Evolutionary conservation across 2,888 invertebrate species (phyloP).

Genomic region (Ecliptopera silaceata): DNA sequence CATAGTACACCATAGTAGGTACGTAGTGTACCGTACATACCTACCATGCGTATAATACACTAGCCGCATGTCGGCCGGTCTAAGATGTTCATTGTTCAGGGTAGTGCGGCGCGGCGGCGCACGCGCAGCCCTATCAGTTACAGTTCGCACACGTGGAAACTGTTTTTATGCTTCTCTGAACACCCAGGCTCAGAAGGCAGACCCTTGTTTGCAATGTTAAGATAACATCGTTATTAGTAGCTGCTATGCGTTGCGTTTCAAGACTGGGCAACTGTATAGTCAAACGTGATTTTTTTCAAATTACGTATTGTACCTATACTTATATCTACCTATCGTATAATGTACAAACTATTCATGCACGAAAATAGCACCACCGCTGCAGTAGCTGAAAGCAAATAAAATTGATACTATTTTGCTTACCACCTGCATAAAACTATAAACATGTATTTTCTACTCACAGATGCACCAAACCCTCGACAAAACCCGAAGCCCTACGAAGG

Average conservation of each 20-base stretch:
- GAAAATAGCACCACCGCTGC: no score
- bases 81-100: constrained; percentile 16
- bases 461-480: constrained; percentile 44
- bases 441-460: constrained; percentile 36
- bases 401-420: no score
- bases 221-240: not conserved
- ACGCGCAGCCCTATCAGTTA: constrained; percentile 61
- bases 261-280: no score
- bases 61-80: not conserved
- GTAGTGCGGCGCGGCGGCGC: constrained; percentile 46
- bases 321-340: no score
- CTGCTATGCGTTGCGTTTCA: no score
- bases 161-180: constrained; percentile 50
- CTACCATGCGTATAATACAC: not conserved
- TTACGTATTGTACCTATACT: no score
- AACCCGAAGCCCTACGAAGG: constrained; percentile 57
- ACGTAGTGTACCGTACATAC: no score
- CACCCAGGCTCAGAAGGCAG: constrained; percentile 9
- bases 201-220: constrained; percentile 28
- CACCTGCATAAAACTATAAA: constrained; percentile 1
- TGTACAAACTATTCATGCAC: no score
- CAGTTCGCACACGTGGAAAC: constrained; percentile 54
- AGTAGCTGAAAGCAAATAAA: no score
- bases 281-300: no score
- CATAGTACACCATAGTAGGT: no score